phyloP scores from a whole-genome alignment of 2,113 vertebrate species.

The Paramormyrops kingsleyae region DNA sequence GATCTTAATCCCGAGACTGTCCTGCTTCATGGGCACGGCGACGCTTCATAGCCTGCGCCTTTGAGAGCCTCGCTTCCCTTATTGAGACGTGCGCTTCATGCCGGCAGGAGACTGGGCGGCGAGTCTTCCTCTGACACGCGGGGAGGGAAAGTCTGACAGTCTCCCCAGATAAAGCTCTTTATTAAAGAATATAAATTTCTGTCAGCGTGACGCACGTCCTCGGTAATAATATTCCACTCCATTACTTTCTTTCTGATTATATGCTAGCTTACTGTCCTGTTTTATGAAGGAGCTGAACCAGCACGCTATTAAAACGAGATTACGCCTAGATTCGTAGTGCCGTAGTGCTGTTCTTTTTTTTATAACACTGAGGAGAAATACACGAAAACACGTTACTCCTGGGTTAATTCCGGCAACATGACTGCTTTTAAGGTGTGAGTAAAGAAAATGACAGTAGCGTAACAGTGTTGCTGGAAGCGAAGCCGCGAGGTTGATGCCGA shows the following conservation, averaged over 20 bases:
- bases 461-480: not conserved
- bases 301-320: not conserved
- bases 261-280: not conserved
- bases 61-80: not conserved
- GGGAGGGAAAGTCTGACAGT: not conserved
- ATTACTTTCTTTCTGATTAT: slow-evolving; percentile 43
- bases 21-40: not conserved
- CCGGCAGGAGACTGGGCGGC: slow-evolving; percentile 9
- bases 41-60: not conserved
- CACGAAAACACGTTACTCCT: not conserved
- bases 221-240: slow-evolving; percentile 54
- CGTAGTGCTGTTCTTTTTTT: not conserved
- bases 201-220: slow-evolving; percentile 44
- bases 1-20: not conserved
- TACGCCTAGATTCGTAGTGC: not conserved
- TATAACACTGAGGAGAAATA: not conserved
- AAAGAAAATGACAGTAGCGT: not conserved
- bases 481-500: not conserved
- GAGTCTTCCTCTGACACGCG: slow-evolving; percentile 29
- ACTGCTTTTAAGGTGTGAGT: not conserved
- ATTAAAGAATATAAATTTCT: slow-evolving; percentile 52
- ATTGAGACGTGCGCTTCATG: slow-evolving; percentile 28
- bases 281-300: not conserved
- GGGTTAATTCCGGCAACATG: not conserved
- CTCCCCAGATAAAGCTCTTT: slow-evolving; percentile 50